Conservation (phyloP, 2,888 invertebrate species). For the Resseliella maxima region DNA sequence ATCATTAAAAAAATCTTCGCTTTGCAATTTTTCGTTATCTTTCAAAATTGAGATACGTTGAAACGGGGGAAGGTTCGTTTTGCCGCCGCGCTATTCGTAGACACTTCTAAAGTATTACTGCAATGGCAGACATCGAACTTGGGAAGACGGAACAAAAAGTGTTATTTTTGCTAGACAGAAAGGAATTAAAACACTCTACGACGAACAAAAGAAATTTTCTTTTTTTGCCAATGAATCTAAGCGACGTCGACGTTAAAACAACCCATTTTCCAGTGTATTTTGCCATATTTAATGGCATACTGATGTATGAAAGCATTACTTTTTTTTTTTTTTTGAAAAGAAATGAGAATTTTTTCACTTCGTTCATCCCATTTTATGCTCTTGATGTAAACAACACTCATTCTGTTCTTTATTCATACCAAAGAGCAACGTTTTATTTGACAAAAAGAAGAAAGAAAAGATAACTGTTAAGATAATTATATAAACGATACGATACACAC, state of each 20-base stretch:
- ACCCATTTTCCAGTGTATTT: constrained; percentile 22
- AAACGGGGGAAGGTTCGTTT: background rate
- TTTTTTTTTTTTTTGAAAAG: background rate
- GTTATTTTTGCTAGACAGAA: constrained; percentile 45
- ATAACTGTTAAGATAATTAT: constrained; percentile 6
- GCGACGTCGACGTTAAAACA: background rate
- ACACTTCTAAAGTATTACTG: background rate
- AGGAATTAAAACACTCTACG: constrained; percentile 38
- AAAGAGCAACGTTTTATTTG: background rate
- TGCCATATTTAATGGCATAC: constrained; percentile 29
- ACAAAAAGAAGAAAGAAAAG: background rate
- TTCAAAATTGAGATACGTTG: background rate
- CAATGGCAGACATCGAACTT: background rate
- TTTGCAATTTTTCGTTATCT: background rate
- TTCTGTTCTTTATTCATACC: background rate
- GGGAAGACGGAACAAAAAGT: background rate
- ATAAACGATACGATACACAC: background rate
- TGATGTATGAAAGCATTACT: constrained; percentile 34
- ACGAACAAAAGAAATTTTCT: constrained; percentile 33
- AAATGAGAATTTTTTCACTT: background rate
- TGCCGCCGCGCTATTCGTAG: background rate
- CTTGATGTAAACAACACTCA: background rate
- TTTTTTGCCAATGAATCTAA: constrained; percentile 17
- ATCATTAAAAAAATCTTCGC: constrained; percentile 8
- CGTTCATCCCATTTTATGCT: constrained; percentile 8